phyloP scores from a whole-genome alignment of 1,140 invertebrate species.

The Drosophila pectinifera region DNA sequence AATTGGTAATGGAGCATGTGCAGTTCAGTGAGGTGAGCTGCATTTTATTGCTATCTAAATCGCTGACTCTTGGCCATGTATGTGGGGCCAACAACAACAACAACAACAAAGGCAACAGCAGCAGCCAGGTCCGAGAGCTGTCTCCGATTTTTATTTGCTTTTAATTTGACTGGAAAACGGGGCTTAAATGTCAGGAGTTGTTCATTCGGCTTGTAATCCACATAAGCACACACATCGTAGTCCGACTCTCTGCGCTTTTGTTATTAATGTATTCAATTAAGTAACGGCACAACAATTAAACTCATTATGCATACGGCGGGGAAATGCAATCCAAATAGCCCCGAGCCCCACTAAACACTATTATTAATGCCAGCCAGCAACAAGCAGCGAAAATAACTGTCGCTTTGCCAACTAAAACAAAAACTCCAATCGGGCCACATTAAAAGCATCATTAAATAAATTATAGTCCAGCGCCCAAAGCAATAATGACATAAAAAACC shows the following conservation, averaged over 20 bases:
- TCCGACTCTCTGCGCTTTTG: constrained; percentile 32
- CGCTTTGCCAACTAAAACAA: constrained; percentile 32
- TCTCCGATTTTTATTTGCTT: constrained; percentile 74
- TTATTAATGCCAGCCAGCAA: constrained; percentile 41
- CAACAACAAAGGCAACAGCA: constrained; percentile 1
- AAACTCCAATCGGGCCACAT: constrained; percentile 48
- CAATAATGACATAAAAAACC: constrained; percentile 21
- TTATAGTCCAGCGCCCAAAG: constrained; percentile 47
- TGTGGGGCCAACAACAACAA: too few relatives aligned
- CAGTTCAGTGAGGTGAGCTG: constrained; percentile 77
- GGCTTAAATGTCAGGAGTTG: constrained; percentile 69
- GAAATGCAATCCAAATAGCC: constrained; percentile 46
- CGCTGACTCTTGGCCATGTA: constrained; percentile 70
- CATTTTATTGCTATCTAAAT: constrained; percentile 83
- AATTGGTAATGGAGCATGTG: constrained; percentile 82
- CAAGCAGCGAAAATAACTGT: constrained; percentile 14
- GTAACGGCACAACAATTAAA: constrained; percentile 69
- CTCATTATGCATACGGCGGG: constrained; percentile 58
- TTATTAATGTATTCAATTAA: constrained; percentile 80
- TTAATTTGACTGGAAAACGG: constrained; percentile 72
- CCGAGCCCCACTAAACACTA: constrained; percentile 51
- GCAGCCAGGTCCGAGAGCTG: constrained; percentile 19
- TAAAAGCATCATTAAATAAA: constrained; percentile 77
- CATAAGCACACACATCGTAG: constrained; percentile 46
- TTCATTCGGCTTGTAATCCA: constrained; percentile 51